Conservation (phyloP, 2,797 vertebrate genomes). For the Coregonus suidteri region DNA sequence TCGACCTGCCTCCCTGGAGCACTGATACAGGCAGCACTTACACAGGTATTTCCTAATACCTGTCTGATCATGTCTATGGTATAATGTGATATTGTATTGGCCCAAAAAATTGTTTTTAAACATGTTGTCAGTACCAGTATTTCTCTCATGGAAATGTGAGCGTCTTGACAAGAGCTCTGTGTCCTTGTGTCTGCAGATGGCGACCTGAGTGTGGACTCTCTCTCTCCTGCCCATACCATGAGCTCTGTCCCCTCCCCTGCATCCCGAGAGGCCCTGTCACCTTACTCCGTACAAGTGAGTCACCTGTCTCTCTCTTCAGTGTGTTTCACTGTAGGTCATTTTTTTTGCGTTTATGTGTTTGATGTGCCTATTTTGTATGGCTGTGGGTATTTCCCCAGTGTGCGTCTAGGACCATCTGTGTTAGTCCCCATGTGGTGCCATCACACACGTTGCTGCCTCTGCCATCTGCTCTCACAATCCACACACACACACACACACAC, state of each 20-base stretch:
- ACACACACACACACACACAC: constrained; percentile 23
- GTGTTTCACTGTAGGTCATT: constrained; percentile 41
- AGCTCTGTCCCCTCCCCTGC: constrained; percentile 82
- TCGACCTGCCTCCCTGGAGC: constrained; percentile 85
- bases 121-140: neutral
- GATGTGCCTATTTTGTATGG: neutral
- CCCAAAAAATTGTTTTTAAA: neutral
- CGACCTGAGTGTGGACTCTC: constrained; percentile 74
- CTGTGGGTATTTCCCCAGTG: neutral
- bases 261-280: constrained; percentile 76
- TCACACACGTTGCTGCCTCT: constrained; percentile 31
- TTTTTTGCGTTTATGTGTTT: constrained; percentile 53
- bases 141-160: neutral
- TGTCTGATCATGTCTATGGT: neutral
- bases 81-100: neutral
- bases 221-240: constrained; percentile 82
- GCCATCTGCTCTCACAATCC: constrained; percentile 62
- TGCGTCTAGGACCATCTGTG: constrained; percentile 41
- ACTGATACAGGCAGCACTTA: constrained; percentile 70
- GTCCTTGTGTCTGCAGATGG: constrained; percentile 76
- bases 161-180: constrained; percentile 13
- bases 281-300: constrained; percentile 84
- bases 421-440: constrained; percentile 56
- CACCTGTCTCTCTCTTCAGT: constrained; percentile 12
- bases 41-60: constrained; percentile 70